These are phyloP conservation scores for Psammodynastes pulverulentus DNA, from an alignment of 2,113 vertebrate genomes.

Conservation along the genomic window DNA sequence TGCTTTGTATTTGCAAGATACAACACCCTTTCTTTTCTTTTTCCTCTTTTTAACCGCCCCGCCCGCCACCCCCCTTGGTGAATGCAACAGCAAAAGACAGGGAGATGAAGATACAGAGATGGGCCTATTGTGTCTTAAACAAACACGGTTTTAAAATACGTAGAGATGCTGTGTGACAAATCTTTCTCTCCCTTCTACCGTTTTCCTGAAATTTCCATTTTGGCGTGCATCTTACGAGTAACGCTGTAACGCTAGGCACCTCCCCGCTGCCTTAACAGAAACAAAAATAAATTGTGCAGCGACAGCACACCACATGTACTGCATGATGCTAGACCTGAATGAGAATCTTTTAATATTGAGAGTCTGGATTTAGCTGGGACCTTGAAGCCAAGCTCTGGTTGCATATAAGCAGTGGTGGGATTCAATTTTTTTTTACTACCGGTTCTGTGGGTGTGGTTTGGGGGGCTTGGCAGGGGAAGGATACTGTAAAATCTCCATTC, in stretches of 20 bases:
- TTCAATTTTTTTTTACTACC: too few relatives aligned
- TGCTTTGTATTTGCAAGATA: background rate
- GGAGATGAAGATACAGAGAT: background rate
- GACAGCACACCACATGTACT: background rate
- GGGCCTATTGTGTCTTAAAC: background rate
- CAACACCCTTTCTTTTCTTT: background rate
- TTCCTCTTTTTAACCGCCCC: background rate
- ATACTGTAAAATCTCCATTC: too few relatives aligned
- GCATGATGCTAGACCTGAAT: background rate
- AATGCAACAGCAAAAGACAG: background rate
- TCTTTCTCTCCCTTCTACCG: background rate
- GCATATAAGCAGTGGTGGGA: too few relatives aligned
- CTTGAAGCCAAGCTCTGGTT: background rate
- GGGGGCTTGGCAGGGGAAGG: too few relatives aligned
- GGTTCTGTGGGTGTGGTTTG: too few relatives aligned
- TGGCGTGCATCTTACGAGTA: background rate
- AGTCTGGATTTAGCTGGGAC: background rate
- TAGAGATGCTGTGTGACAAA: background rate
- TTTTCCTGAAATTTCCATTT: too few relatives aligned
- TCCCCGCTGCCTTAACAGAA: background rate
- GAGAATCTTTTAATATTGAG: background rate
- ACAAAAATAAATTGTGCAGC: background rate
- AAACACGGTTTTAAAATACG: background rate
- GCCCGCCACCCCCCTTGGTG: too few relatives aligned
- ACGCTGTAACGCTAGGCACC: background rate